Base-by-base conservation (phyloP, 2,797 vertebrate genomes). In the Halcyon chelicuti region DNA sequence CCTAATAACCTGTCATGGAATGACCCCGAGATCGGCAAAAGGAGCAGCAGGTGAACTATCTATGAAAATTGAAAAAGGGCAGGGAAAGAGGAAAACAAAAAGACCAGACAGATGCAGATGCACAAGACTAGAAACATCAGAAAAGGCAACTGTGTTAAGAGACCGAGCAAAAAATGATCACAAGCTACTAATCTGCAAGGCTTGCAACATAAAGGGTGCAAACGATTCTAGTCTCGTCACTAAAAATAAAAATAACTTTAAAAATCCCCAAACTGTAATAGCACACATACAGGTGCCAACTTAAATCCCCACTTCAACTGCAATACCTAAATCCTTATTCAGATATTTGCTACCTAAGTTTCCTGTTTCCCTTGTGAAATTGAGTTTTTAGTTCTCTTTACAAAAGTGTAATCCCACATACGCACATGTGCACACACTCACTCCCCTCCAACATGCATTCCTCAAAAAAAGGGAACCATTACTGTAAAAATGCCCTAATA, bases 221-320 rank as follows among this genome's bases (percentile, higher is more conserved):
- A 73, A 52, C 9, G 5, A 0, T 39, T 73, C 52, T 31, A 51
- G 31, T 37, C 9, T 73, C 28, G 66, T 2, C 66, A 35, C 21
- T 74, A 39, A 91, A 75, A 71, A 58, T 29, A 73, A 72, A 84
- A 91, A n/a, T 31, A 7, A 7, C 10, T 55, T 61, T 7, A 0
- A 39, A 0, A 55, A 58, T 37, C 19, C 1, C 0, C 17, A 28
- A 33, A 5, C 3, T 65, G 2, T 29, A 68, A 39, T 5, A 71
- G 31, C 15, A 74, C 33, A 66, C 15, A 12, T 6, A 62, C 2
- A 75, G 12, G 37, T 6, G 1, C n/a, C 81, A 42, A 55, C 29
- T 81, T 31, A 85, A 75, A 85, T 15, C 9, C 7, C 20, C 8
- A 33, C 49, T 92, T 86, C 74, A 91, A 72, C 37, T 47, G 66